Base-by-base conservation (phyloP, 2,797 vertebrate species). In the Neostethus bicornis region DNA sequence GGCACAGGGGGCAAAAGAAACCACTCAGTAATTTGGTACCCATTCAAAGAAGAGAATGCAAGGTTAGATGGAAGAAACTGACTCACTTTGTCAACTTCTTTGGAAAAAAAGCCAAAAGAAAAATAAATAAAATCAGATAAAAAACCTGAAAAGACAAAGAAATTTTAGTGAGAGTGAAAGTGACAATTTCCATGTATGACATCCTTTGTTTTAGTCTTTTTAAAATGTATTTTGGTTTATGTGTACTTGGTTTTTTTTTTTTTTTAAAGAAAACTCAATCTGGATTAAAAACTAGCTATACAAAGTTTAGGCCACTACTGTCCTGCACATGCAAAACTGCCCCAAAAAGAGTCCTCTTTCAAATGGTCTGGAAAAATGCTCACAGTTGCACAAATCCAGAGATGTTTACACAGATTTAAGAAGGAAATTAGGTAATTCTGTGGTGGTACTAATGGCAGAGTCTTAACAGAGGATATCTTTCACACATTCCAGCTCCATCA, bases 401-500 rank as follows among this genome's bases (percentile, higher is more conserved):
- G 80, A 71, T 75, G 77, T 85, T 85, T 84, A 66, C 70, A 43
- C 60, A 72, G 79, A 85, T 80, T n/a, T 75, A 77, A 68, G 26
- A 72, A 85, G 68, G 47, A 78, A 83, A 85, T 80, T 28, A 81
- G 83, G 80, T 79, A 76, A 83, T 89, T 87, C 77, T 67, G 75
- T 46, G 63, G 52, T 24, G 59, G 77, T 74, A 43, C 79, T 86
- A 82, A 87, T 86, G 69, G 83, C 67, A 7, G 34, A 74, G 75
- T 77, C 75, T 79, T 81, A 81, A 87, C 80, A 82, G 84, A 78
- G 74, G 76, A 84, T 79, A 82, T 87, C 75, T 89, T 86, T 85
- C 77, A 86, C 89, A 85, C 87, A 85, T 83, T 80, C 81, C 69
- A 77, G 89, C 75, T 81, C 74, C 80, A 83, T 89, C 87, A 88